phyloP scores from a whole-genome alignment of 2,888 invertebrate genomes.

The Ennomos erosarius region DNA sequence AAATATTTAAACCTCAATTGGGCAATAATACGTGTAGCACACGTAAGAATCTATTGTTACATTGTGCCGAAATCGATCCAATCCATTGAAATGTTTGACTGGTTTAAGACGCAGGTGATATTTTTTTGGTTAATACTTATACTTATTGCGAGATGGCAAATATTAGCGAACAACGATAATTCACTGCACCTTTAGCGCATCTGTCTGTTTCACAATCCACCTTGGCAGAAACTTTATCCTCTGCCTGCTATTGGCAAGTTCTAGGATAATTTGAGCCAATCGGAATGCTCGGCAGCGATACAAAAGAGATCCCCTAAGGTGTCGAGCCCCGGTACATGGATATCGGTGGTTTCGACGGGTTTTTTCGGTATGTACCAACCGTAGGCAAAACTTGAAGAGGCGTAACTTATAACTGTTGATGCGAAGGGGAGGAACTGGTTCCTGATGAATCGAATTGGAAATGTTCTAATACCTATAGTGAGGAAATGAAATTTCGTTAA shows the following conservation, averaged over 20 bases:
- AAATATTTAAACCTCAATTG: background rate
- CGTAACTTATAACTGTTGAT: conserved; percentile 26
- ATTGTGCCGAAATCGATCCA: background rate
- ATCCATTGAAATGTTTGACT: conserved; percentile 16
- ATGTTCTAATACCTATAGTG: background rate
- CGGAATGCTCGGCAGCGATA: conserved; percentile 44
- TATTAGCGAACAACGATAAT: conserved; percentile 56
- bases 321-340: conserved; percentile 36
- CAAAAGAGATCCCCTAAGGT: conserved; percentile 62
- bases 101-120: conserved; percentile 55
- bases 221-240: conserved; percentile 62
- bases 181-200: conserved; percentile 65
- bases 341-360: conserved; percentile 17
- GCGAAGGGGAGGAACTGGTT: conserved; percentile 34
- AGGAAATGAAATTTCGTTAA: no score
- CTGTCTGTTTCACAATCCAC: conserved; percentile 56
- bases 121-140: conserved; percentile 40
- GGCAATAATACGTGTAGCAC: background rate
- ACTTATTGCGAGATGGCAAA: conserved; percentile 48
- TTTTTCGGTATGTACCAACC: conserved; percentile 19
- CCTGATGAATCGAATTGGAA: conserved; percentile 26
- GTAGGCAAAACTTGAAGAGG: conserved; percentile 30
- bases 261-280: conserved; percentile 60
- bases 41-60: conserved; percentile 7
- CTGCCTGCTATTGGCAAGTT: conserved; percentile 60